Percentiles rank a stretch among this genome's conserved stretches.
Conservation (phyloP, 2,888 invertebrate species). For the Creontiades dilutus region DNA sequence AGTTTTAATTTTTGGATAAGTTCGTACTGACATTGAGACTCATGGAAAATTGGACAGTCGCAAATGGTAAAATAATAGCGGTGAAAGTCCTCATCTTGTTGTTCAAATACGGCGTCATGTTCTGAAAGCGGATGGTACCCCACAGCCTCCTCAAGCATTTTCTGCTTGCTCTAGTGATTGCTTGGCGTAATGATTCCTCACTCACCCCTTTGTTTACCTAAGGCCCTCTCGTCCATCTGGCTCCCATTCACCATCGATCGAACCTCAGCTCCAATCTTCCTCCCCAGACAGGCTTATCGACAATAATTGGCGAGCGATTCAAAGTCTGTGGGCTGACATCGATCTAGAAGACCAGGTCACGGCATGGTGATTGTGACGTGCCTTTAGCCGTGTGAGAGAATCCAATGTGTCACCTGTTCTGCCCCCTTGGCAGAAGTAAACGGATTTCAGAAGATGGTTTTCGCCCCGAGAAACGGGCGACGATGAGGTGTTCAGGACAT, state of each 20-base stretch:
- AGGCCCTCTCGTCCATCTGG: constrained; percentile 38
- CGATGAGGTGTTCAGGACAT: too few relatives aligned
- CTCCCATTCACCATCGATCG: constrained; percentile 3
- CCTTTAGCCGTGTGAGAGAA: too few relatives aligned
- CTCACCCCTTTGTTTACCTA: constrained; percentile 54
- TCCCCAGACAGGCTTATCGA: constrained; percentile 19
- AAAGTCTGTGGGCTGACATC: constrained; percentile 2
- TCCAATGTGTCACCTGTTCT: too few relatives aligned
- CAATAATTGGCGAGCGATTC: constrained; percentile 32
- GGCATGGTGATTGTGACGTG: not conserved
- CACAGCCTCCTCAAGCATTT: constrained; percentile 25
- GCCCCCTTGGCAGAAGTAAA: too few relatives aligned
- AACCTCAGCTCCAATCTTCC: constrained; percentile 24
- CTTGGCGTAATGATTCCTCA: constrained; percentile 52
- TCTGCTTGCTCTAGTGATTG: constrained; percentile 58
- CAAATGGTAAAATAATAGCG: constrained; percentile 43
- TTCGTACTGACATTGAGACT: too few relatives aligned
- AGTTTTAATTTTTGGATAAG: too few relatives aligned
- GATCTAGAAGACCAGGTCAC: not conserved
- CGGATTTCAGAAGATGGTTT: too few relatives aligned
- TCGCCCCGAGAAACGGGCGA: too few relatives aligned
- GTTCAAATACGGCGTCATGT: constrained; percentile 32
- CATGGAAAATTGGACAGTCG: not conserved
- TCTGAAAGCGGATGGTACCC: constrained; percentile 7
- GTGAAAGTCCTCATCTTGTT: constrained; percentile 38